Evolutionary conservation across 2,888 invertebrate species (phyloP).

Genomic region (Serrognathus titanus): DNA sequence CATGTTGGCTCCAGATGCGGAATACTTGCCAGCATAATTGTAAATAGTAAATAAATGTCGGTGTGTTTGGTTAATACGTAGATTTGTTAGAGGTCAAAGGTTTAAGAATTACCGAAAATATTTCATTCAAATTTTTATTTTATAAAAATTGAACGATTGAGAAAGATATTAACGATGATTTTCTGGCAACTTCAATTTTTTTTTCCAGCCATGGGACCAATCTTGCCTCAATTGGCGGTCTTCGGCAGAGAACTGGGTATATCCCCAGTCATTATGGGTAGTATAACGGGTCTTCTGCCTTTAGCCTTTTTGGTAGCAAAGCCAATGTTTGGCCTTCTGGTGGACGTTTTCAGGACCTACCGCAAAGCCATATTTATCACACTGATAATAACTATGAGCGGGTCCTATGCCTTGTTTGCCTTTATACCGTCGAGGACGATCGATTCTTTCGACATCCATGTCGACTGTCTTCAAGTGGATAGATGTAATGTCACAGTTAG

Average conservation of each 20-base stretch:
- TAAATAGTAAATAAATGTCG: too few relatives aligned
- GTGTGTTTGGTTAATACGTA: too few relatives aligned
- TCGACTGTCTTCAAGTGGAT: conserved; percentile 33
- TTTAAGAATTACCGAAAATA: too few relatives aligned
- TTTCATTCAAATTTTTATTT: background rate
- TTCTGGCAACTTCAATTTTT: background rate
- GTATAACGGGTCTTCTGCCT: conserved; percentile 70
- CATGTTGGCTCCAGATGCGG: too few relatives aligned
- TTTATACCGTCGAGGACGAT: conserved; percentile 55
- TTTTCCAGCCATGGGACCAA: conserved; percentile 72
- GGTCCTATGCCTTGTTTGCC: conserved; percentile 67
- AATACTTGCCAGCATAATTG: too few relatives aligned
- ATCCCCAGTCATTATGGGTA: conserved; percentile 72
- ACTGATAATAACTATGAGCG: conserved; percentile 62
- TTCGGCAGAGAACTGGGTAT: conserved; percentile 76
- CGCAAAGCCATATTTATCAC: conserved; percentile 71
- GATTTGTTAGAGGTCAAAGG: too few relatives aligned
- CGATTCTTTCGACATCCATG: conserved; percentile 26
- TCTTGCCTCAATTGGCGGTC: conserved; percentile 74
- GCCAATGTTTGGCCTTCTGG: conserved; percentile 70
- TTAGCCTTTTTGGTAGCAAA: conserved; percentile 75
- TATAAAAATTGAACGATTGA: background rate
- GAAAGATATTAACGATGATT: background rate
- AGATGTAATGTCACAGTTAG: conserved; percentile 46
- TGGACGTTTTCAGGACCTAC: conserved; percentile 66